Evolutionary conservation across 2,888 invertebrate species (phyloP).

Genomic region (Tipula vernalis): DNA sequence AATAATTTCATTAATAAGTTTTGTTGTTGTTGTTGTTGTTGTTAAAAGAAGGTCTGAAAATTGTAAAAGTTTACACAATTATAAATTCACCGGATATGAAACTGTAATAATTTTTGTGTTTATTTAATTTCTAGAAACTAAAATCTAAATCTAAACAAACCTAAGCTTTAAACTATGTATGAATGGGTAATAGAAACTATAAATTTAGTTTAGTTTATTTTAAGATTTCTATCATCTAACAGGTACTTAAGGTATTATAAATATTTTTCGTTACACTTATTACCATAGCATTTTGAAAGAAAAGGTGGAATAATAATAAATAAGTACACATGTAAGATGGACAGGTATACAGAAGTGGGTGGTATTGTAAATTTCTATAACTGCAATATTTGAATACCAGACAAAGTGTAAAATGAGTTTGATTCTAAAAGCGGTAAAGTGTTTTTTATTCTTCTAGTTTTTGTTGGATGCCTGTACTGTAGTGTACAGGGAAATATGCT

Average conservation of each 20-base stretch:
- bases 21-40: no score
- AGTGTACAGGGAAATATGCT: no score
- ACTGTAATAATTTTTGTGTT: constrained; percentile 6
- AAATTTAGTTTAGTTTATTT: background rate
- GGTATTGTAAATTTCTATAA: background rate
- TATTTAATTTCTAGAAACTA: background rate
- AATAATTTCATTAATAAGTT: background rate
- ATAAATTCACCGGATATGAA: constrained; percentile 9
- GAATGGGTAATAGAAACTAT: background rate
- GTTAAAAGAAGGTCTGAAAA: background rate
- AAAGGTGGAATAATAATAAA: background rate
- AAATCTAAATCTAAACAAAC: background rate
- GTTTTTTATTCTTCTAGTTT: no score
- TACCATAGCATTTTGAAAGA: background rate
- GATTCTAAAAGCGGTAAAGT: background rate
- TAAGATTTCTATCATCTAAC: background rate
- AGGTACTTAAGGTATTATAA: constrained; percentile 4
- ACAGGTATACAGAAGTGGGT: background rate
- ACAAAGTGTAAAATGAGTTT: background rate
- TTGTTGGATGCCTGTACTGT: no score
- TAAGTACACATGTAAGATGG: background rate
- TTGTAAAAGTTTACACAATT: constrained; percentile 4
- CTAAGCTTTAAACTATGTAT: background rate
- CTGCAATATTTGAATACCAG: background rate
- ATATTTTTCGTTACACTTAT: background rate